Conservation (phyloP, 2,113 vertebrate species). For the Anoura caudifer region DNA sequence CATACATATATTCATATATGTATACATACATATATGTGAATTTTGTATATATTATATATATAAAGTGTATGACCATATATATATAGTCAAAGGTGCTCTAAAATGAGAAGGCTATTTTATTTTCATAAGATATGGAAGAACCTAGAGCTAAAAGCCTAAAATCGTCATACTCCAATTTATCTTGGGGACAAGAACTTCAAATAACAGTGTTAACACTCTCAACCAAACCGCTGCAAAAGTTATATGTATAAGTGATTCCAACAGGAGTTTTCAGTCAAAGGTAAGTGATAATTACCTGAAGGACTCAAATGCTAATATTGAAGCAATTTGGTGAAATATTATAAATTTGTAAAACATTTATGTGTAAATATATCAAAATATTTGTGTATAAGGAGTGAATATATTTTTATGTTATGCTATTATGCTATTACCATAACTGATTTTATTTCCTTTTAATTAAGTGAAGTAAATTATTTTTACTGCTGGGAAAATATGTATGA, state of each 20-base stretch:
- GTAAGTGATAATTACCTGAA: background rate
- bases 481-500: background rate
- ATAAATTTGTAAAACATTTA: background rate
- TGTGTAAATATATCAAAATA: background rate
- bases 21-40: background rate
- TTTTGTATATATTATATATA: too few species aligned
- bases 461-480: background rate
- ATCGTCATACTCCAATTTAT: background rate
- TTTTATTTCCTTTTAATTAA: background rate
- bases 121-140: background rate
- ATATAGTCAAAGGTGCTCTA: background rate
- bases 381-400: background rate
- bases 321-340: background rate
- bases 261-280: background rate
- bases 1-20: too few species aligned
- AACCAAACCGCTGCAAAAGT: background rate
- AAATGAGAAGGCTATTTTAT: background rate
- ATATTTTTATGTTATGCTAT: too few species aligned
- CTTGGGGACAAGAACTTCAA: background rate
- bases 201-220: background rate
- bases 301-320: background rate
- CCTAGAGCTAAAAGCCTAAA: background rate
- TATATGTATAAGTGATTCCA: background rate
- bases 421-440: background rate
- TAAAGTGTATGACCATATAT: too few species aligned